Percentiles rank a stretch among this genome's conserved stretches.
phyloP scores from a whole-genome alignment of 35 echinoderm and acorn worm genomes.

The Ophiothrix spiculata region DNA sequence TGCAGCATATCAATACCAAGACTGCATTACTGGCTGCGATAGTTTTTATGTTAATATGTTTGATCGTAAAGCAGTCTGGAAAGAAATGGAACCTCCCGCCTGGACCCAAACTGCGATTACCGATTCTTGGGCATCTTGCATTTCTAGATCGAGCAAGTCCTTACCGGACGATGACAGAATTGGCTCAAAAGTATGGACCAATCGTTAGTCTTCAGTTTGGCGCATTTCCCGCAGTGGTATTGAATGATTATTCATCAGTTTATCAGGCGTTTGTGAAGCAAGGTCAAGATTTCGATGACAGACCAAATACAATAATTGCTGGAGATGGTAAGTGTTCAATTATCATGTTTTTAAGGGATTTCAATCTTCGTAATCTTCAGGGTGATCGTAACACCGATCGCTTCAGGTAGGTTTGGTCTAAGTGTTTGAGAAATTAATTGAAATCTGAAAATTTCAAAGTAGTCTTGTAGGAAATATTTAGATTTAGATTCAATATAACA shows the following conservation, averaged over 20 bases:
- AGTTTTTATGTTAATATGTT: not conserved
- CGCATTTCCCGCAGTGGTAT: not conserved
- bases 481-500: too few relatives aligned
- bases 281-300: not conserved
- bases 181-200: not conserved
- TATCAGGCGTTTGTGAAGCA: constrained; percentile 1
- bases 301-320: not conserved
- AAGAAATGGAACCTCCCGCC: not conserved
- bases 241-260: not conserved
- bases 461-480: too few relatives aligned
- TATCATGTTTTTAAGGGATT: too few relatives aligned
- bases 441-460: too few relatives aligned
- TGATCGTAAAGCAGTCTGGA: not conserved
- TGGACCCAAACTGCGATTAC: not conserved
- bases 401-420: too few relatives aligned
- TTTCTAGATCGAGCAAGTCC: not conserved
- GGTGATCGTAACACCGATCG: too few relatives aligned
- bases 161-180: not conserved
- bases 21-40: not conserved
- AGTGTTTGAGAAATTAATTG: too few relatives aligned
- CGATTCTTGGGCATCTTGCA: not conserved
- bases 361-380: too few relatives aligned
- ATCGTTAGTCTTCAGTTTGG: not conserved
- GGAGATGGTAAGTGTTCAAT: too few relatives aligned
- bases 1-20: not conserved